Evolutionary conservation across 2,797 vertebrate genomes (phyloP).

Genomic region (Onychomys torridus): DNA sequence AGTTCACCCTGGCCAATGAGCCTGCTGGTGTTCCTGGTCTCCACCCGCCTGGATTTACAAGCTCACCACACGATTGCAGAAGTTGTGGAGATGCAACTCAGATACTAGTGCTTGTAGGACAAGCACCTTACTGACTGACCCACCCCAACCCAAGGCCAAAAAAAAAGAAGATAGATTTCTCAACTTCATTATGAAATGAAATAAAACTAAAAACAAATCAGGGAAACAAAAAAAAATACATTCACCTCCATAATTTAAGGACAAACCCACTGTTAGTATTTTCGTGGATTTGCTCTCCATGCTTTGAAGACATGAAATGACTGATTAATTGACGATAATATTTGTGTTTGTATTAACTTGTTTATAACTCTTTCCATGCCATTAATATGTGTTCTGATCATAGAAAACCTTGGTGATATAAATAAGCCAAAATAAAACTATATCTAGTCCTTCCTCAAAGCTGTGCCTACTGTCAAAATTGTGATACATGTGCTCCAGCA

Average conservation of each 20-base stretch:
- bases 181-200: not conserved
- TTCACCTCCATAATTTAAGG: not conserved
- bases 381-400: conserved; percentile 1
- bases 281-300: not conserved
- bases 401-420: conserved; percentile 3
- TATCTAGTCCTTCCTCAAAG: not conserved
- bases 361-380: not conserved
- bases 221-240: conserved; percentile 2
- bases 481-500: not conserved
- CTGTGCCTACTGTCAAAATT: conserved; percentile 2
- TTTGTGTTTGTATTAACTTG: not conserved
- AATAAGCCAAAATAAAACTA: not conserved
- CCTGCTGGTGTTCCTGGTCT: not conserved
- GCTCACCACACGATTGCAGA: not conserved
- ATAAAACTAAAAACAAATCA: not conserved
- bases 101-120: not conserved
- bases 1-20: not conserved
- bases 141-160: not conserved
- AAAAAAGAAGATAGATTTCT: not conserved
- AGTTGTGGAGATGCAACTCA: not conserved
- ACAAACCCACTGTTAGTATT: not conserved
- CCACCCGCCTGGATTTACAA: not conserved
- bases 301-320: conserved; percentile 14
- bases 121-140: not conserved
- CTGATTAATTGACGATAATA: not conserved